These are phyloP conservation scores for Ormyrus nitidulus DNA, from an alignment of 2,888 invertebrate species.

Conservation along the genomic window DNA sequence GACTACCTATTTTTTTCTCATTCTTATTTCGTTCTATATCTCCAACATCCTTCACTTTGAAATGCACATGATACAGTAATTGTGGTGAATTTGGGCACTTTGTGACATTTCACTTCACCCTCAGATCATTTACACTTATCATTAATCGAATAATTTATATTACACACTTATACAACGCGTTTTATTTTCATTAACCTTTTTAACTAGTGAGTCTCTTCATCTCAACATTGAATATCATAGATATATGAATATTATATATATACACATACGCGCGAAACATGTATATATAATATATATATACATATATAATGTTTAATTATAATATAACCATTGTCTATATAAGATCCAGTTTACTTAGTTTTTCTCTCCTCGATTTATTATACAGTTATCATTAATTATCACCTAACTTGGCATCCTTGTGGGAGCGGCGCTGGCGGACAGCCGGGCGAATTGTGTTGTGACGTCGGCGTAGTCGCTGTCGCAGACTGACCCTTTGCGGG, in stretches of 20 bases:
- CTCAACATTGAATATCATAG: slow-evolving; percentile 65
- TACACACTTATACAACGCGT: slow-evolving; percentile 66
- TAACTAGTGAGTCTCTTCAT: slow-evolving; percentile 64
- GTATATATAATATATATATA: slow-evolving; percentile 61
- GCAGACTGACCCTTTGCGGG: slow-evolving; percentile 53
- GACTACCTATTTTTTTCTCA: slow-evolving; percentile 32
- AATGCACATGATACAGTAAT: slow-evolving; percentile 67
- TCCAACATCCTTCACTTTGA: slow-evolving; percentile 47
- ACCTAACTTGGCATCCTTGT: slow-evolving; percentile 93
- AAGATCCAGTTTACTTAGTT: slow-evolving; percentile 44
- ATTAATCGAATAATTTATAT: slow-evolving; percentile 69
- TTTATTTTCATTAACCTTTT: slow-evolving; percentile 56
- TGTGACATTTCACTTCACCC: slow-evolving; percentile 73
- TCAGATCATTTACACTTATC: slow-evolving; percentile 72
- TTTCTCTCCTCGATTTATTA: slow-evolving; percentile 57
- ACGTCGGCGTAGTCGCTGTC: slow-evolving; percentile 26
- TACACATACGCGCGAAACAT: slow-evolving; percentile 59
- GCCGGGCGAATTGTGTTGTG: slow-evolving; percentile 66
- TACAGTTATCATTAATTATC: slow-evolving; percentile 83
- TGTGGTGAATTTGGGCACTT: slow-evolving; percentile 72
- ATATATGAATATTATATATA: slow-evolving; percentile 61
- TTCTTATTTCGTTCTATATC: slow-evolving; percentile 25
- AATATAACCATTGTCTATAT: slow-evolving; percentile 48
- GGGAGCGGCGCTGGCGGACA: slow-evolving; percentile 80
- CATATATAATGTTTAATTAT: slow-evolving; percentile 59